Conservation (phyloP, 2,888 invertebrate species). For the Nasonia oneida region DNA sequence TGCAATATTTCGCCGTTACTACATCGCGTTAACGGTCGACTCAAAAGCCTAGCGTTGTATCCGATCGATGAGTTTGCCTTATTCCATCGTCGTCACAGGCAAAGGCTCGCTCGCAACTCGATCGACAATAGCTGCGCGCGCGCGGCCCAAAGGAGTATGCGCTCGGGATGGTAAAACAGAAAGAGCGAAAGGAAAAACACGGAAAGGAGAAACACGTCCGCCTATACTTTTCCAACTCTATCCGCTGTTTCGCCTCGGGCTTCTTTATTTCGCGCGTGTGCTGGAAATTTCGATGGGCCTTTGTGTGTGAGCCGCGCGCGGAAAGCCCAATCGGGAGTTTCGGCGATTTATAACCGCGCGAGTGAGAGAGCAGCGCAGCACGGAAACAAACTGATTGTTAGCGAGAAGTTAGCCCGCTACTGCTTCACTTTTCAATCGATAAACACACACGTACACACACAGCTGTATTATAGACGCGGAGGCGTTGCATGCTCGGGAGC, state of each 20-base stretch:
- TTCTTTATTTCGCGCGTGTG: conserved; percentile 52
- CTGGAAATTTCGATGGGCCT: conserved; percentile 43
- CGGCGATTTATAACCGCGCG: conserved; percentile 31
- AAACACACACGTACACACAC: neutral
- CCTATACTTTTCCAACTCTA: conserved; percentile 18
- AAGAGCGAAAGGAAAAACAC: neutral
- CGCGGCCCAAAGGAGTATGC: neutral
- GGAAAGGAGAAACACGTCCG: conserved; percentile 45
- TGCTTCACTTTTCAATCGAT: conserved; percentile 47
- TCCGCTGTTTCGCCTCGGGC: conserved; percentile 7
- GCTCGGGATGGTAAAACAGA: neutral
- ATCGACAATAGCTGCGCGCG: neutral
- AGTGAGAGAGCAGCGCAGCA: neutral
- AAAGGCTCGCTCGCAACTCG: too few relatives aligned
- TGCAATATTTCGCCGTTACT: too few relatives aligned
- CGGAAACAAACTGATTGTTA: conserved; percentile 45
- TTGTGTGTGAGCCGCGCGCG: neutral
- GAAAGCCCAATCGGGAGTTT: conserved; percentile 37
- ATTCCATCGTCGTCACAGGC: too few relatives aligned
- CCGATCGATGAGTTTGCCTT: neutral
- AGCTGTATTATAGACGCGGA: neutral
- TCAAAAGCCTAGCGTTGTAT: too few relatives aligned
- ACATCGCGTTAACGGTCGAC: too few relatives aligned
- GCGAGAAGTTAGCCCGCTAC: conserved; percentile 19
- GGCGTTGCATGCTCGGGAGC: conserved; percentile 55